Evolutionary conservation across 2,113 vertebrate species (phyloP).

Genomic region (Platichthys flesus): DNA sequence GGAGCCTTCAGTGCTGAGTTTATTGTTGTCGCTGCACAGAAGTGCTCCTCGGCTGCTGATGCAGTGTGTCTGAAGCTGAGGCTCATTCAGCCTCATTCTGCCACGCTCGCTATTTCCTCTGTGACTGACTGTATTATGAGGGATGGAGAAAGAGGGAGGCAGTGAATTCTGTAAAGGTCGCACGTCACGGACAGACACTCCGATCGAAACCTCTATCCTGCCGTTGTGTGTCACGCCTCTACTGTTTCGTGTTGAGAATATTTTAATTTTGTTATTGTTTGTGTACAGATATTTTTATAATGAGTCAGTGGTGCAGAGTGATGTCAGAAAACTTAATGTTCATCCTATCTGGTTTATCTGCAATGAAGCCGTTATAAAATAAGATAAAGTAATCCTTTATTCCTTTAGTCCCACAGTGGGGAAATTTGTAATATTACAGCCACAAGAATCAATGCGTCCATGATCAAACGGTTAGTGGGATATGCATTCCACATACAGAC

Average conservation of each 20-base stretch:
- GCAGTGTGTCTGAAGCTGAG: slow-evolving; percentile 31
- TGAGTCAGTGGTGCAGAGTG: too few species aligned
- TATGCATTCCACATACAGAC: too few species aligned
- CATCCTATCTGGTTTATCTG: too few species aligned
- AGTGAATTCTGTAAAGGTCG: slow-evolving; percentile 49
- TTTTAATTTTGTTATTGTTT: neutral
- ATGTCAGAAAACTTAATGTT: too few species aligned
- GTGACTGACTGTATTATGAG: slow-evolving; percentile 28
- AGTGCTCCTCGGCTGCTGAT: slow-evolving; percentile 17
- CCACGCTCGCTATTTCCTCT: slow-evolving; percentile 36
- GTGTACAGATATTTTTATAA: too few species aligned
- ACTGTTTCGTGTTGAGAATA: neutral
- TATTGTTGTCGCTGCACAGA: slow-evolving; percentile 1
- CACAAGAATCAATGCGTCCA: too few species aligned
- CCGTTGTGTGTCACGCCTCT: neutral
- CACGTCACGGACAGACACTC: slow-evolving; percentile 8
- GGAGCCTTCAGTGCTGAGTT: slow-evolving; percentile 1
- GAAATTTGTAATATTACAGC: too few species aligned
- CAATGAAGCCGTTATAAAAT: too few species aligned
- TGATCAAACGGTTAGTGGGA: too few species aligned
- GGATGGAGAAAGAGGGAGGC: slow-evolving; percentile 38
- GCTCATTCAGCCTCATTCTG: slow-evolving; percentile 57
- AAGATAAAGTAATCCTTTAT: too few species aligned
- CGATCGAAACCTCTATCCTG: slow-evolving; percentile 1
- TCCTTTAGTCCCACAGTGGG: too few species aligned